A percentile compares a stretch with the other conserved stretches of the same genome.
Conservation (phyloP, 2,797 vertebrate genomes). For the Mormyrops attenuatus region DNA sequence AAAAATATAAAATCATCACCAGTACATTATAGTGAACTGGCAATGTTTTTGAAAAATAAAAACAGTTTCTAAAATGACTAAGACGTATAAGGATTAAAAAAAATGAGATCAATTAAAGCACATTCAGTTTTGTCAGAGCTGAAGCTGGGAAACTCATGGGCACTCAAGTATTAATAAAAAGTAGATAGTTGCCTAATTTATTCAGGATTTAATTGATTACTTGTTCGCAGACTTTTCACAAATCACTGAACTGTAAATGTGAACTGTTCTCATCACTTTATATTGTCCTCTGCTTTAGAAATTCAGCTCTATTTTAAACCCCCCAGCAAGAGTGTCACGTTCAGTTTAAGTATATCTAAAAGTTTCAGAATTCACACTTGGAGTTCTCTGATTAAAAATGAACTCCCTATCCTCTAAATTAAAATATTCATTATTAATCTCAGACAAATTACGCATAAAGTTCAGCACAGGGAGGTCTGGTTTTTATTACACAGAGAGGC, state of each 20-base stretch:
- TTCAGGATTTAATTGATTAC: background rate
- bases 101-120: background rate
- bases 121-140: background rate
- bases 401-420: slow-evolving; percentile 20
- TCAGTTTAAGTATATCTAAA: background rate
- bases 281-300: background rate
- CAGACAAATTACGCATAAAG: slow-evolving; percentile 44
- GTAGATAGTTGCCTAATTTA: background rate
- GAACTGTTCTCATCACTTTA: background rate
- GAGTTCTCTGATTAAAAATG: slow-evolving; percentile 25
- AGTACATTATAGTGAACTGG: background rate
- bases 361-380: slow-evolving; percentile 1
- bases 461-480: slow-evolving; percentile 34
- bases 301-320: slow-evolving; percentile 10
- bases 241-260: slow-evolving; percentile 13
- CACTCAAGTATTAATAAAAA: background rate
- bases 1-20: background rate
- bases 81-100: background rate
- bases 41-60: background rate
- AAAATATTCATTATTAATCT: slow-evolving; percentile 48
- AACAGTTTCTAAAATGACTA: background rate
- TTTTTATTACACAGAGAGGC: background rate
- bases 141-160: background rate
- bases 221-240: background rate
- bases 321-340: slow-evolving; percentile 15